These are phyloP conservation scores for Neotoma lepida DNA, from an alignment of 2,113 vertebrate species.

Conservation along the genomic window DNA sequence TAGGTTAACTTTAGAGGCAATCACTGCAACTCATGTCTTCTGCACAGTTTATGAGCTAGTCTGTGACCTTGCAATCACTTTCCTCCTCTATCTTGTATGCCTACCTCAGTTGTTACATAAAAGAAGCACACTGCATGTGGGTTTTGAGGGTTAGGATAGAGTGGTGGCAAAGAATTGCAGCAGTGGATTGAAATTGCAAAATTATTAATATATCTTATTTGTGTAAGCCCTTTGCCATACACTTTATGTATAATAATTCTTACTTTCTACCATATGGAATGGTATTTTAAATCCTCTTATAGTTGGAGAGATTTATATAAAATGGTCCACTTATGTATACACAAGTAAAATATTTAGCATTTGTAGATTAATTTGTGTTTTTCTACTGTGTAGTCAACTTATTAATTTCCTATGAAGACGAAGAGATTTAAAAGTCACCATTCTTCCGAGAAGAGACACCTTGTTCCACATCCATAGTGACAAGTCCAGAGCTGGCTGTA, in stretches of 20 bases:
- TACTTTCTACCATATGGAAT: not conserved
- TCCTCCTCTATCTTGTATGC: not conserved
- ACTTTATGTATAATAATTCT: not conserved
- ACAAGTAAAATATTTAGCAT: not conserved
- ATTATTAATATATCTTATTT: not conserved
- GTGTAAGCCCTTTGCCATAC: not conserved
- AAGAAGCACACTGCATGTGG: not conserved
- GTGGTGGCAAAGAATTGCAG: not conserved
- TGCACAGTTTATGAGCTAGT: not conserved
- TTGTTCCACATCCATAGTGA: not conserved
- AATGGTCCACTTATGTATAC: not conserved
- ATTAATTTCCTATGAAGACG: slow-evolving; percentile 2
- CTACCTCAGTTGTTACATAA: not conserved
- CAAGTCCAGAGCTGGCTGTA: slow-evolving; percentile 40
- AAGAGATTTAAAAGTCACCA: not conserved
- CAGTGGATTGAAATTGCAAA: not conserved
- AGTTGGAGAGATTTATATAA: not conserved
- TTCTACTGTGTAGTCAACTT: not conserved
- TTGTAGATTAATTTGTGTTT: not conserved
- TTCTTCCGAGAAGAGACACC: not conserved
- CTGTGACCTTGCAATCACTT: not conserved
- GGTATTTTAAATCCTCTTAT: slow-evolving; percentile 1
- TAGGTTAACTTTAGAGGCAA: not conserved
- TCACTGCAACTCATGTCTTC: not conserved
- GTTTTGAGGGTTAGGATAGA: not conserved